Percentiles rank a stretch among this genome's conserved stretches.
Evolutionary conservation across 2,888 invertebrate species (phyloP).

Genomic region (Neoascia interrupta): DNA sequence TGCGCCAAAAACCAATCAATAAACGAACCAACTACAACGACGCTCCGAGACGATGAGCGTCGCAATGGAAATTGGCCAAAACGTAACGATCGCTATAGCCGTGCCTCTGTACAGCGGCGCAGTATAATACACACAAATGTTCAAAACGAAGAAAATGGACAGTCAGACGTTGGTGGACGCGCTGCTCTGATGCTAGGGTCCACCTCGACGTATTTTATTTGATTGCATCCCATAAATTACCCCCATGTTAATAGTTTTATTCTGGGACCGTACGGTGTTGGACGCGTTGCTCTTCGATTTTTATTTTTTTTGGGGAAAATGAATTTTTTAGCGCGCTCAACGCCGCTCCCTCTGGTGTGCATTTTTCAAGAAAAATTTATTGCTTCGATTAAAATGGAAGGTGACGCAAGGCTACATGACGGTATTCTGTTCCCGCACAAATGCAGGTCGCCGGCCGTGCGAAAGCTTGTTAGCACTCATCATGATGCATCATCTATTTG

Average conservation of each 20-base stretch:
- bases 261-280: conserved; percentile 39
- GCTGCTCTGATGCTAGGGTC: conserved; percentile 40
- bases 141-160: conserved; percentile 22
- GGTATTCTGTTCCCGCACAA: conserved; percentile 43
- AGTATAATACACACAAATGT: conserved; percentile 7
- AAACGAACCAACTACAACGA: conserved; percentile 59
- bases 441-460: conserved; percentile 30
- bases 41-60: conserved; percentile 19
- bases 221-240: conserved; percentile 68
- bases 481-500: conserved; percentile 42
- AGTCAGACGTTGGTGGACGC: conserved; percentile 12
- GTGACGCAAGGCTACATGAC: conserved; percentile 54
- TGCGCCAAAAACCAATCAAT: conserved; percentile 70
- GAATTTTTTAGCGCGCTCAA: conserved; percentile 48
- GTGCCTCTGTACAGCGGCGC: conserved; percentile 1
- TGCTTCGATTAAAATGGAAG: conserved; percentile 67
- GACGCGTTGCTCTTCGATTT: conserved; percentile 11
- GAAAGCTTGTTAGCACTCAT: conserved; percentile 68
- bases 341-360: conserved; percentile 55
- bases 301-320: conserved; percentile 55
- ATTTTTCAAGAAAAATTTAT: conserved; percentile 52
- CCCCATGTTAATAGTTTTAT: conserved; percentile 68
- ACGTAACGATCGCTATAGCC: conserved; percentile 38
- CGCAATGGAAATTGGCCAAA: conserved; percentile 60
- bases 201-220: conserved; percentile 68